A percentile compares a stretch with the other conserved stretches of the same genome.
Evolutionary conservation across 1,140 invertebrate species (phyloP).

Genomic region (Trichonephila clavata): DNA sequence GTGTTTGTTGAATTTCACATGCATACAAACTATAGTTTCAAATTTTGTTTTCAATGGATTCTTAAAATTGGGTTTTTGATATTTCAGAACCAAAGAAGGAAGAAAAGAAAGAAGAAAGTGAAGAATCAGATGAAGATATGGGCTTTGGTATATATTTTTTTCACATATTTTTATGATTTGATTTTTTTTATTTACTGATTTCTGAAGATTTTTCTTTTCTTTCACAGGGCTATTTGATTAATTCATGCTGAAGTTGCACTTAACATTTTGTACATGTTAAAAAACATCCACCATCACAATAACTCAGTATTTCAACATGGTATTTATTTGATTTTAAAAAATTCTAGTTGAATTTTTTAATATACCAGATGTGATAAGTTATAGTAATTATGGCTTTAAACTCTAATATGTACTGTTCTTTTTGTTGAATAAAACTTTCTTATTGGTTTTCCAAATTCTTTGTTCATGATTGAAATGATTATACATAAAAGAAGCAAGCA

Average conservation of each 20-base stretch:
- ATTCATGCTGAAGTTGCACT: background rate
- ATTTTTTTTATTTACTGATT: background rate
- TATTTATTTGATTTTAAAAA: background rate
- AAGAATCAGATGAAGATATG: slow-evolving; percentile 96
- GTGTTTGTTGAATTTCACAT: no score
- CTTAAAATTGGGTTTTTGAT: background rate
- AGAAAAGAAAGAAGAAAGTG: slow-evolving; percentile 88
- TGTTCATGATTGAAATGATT: background rate
- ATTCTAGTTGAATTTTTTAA: background rate
- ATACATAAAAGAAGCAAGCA: background rate
- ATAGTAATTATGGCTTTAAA: background rate
- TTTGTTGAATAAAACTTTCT: slow-evolving; percentile 21
- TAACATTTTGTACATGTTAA: background rate
- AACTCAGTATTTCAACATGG: background rate
- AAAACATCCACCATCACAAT: no score
- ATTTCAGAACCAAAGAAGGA: slow-evolving; percentile 89
- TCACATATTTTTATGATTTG: background rate
- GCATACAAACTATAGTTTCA: no score
- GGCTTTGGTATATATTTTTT: slow-evolving; percentile 87
- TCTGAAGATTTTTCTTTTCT: background rate
- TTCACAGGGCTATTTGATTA: slow-evolving; percentile 56
- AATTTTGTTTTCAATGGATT: no score
- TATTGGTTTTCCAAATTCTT: background rate
- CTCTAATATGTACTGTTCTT: background rate
- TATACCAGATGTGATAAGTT: background rate